phyloP scores from a whole-genome alignment of 2,797 vertebrate genomes.

The Phoebastria nigripes region DNA sequence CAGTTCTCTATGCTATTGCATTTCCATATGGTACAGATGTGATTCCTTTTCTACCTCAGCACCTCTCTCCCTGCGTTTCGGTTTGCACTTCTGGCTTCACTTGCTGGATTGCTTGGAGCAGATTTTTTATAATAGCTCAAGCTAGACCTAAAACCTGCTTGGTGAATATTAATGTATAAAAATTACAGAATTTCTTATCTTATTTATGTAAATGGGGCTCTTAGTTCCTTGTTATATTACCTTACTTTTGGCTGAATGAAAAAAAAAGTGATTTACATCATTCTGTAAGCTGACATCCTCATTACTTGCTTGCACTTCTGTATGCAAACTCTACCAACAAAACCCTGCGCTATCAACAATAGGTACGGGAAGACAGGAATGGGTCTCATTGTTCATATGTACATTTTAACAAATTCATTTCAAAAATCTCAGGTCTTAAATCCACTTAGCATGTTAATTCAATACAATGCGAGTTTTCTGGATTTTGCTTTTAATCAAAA shows the following conservation, averaged over 20 bases:
- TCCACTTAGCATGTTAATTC: neutral
- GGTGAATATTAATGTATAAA: neutral
- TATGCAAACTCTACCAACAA: neutral
- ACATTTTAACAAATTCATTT: neutral
- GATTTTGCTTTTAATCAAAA: slow-evolving; percentile 16
- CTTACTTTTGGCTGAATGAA: neutral
- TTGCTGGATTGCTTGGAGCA: neutral
- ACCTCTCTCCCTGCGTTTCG: neutral
- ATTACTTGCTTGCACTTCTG: neutral
- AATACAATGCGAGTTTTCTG: neutral
- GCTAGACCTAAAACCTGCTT: neutral
- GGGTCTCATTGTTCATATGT: neutral
- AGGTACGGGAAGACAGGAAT: fast-evolving
- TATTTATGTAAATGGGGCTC: neutral
- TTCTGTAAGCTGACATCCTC: neutral
- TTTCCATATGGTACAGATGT: neutral
- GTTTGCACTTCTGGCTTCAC: neutral
- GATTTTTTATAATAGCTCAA: neutral
- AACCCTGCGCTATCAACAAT: neutral
- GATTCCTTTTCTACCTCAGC: neutral
- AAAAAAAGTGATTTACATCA: neutral
- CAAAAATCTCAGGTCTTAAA: neutral
- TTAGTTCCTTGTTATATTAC: neutral
- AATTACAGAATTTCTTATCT: neutral
- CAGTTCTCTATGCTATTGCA: neutral